A percentile compares a stretch with the other conserved stretches of the same genome.
Conservation (phyloP, 2,888 invertebrate genomes). For the Chrysina gloriosa region DNA sequence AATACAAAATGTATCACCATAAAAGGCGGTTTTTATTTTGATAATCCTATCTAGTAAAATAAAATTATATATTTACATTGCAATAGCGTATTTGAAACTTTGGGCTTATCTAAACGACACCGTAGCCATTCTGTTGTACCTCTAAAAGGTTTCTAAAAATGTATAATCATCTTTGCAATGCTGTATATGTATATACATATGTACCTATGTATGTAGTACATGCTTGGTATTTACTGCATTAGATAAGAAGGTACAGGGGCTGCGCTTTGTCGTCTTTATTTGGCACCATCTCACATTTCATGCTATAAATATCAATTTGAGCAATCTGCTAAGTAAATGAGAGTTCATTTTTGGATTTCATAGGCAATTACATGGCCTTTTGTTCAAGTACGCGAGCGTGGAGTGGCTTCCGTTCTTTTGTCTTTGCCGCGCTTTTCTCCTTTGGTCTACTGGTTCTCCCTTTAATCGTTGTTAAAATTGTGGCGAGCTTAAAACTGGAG, state of each 20-base stretch:
- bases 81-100: constrained; percentile 1
- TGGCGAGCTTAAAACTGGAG: background rate
- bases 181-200: background rate
- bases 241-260: constrained; percentile 15
- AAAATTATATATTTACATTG: background rate
- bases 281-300: background rate
- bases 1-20: no score
- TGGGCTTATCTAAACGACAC: constrained; percentile 15
- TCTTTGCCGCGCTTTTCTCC: constrained; percentile 7
- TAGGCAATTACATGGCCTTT: constrained; percentile 27
- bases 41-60: background rate
- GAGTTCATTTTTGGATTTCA: constrained; percentile 30
- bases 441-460: background rate
- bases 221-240: background rate
- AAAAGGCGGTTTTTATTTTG: no score
- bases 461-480: constrained; percentile 18
- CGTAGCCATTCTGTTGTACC: background rate
- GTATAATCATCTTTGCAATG: background rate
- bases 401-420: constrained; percentile 20
- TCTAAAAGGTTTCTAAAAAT: constrained; percentile 8
- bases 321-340: constrained; percentile 27
- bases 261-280: background rate
- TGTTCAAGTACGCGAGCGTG: constrained; percentile 14
- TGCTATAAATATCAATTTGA: constrained; percentile 33
- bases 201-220: background rate